phyloP scores from a whole-genome alignment of 1,140 invertebrate genomes.

The Cyrtorhinus lividipennis region DNA sequence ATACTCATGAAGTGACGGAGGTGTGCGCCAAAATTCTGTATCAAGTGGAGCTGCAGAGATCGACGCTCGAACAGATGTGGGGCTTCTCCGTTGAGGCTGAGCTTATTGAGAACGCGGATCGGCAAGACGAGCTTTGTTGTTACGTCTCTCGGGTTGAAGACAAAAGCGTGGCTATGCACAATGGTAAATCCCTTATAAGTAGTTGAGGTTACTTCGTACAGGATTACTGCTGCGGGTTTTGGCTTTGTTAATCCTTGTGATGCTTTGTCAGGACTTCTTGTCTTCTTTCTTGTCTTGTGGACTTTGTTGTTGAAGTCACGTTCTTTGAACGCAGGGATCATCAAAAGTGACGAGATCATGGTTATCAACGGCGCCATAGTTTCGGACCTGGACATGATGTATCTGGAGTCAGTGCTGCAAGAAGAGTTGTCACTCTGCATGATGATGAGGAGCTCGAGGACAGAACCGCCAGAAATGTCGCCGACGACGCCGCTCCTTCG shows the following conservation, averaged over 20 bases:
- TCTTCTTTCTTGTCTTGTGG: too few relatives aligned
- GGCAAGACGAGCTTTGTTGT: conserved; percentile 91
- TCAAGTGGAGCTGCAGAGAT: conserved; percentile 83
- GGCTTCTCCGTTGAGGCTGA: conserved; percentile 95
- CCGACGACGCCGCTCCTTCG: conserved; percentile 47
- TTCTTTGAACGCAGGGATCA: too few relatives aligned
- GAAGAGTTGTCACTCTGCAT: conserved; percentile 90
- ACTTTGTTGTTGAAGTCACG: too few relatives aligned
- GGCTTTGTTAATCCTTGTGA: background rate
- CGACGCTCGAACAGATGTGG: conserved; percentile 86
- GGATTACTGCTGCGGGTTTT: background rate
- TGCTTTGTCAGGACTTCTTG: background rate
- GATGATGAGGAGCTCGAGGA: conserved; percentile 94
- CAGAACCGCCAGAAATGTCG: conserved; percentile 76
- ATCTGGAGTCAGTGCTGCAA: conserved; percentile 86
- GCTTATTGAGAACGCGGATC: conserved; percentile 85
- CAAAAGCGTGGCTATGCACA: conserved; percentile 85
- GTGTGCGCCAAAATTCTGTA: conserved; percentile 93
- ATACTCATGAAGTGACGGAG: conserved; percentile 90
- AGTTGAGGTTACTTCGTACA: too few relatives aligned
- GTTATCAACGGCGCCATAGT: conserved; percentile 97
- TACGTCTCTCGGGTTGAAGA: conserved; percentile 91
- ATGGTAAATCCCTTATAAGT: conserved; percentile 54
- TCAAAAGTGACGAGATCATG: conserved; percentile 95
- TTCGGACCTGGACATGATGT: conserved; percentile 98